Base-by-base conservation (phyloP, 2,797 vertebrate genomes). In the Typhlichthys eigenmanni region DNA sequence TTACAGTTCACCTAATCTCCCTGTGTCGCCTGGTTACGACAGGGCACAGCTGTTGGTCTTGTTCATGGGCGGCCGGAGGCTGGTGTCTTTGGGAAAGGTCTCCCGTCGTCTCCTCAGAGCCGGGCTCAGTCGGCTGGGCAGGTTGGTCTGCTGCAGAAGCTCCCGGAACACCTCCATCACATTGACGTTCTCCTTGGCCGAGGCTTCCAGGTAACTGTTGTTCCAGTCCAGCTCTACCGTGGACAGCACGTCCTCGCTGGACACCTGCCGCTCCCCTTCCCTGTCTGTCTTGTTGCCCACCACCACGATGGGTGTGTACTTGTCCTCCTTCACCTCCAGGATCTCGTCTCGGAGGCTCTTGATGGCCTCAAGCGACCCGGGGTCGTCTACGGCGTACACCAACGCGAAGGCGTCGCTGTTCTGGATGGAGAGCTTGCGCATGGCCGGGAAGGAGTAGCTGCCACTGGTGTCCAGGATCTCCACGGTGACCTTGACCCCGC, bases 381-480 rank as follows among this genome's bases (percentile, higher is more conserved):
- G 91, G 0, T 97, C 92, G 0, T 97, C 92, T 55, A 96, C 87
- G 0, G 95, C 94, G 0, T 95, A 96, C 78, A 97, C 94, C 79
- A 97, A 85, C 0, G 94, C 96, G 0, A 96, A 96, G 47, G 95
- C 95, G 0, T 97, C 94, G 0, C 95, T 94, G 85, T 91, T 95
- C 78, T 94, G 94, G 86, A 96, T 96, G 5, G 94, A 95, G 70
- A 97, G 93, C 76, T 95, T 95, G 63, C 95, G 91, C 95, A 96
- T 96, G 68, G 96, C 96, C 0, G 96, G 96, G 89, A 97, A 97
- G 67, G 95, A 95, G 86, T 96, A 97, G 81, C 96, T 97, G 47
- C 96, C 95, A 0, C 95, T 95, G 74, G 95, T 96, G 91, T 97
- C 96, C 85, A 97, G 87, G 82, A 97, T 95, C 79, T 97, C 94